Base-by-base conservation (phyloP, 1,140 invertebrate species). In the Drosophila kepulauana region DNA sequence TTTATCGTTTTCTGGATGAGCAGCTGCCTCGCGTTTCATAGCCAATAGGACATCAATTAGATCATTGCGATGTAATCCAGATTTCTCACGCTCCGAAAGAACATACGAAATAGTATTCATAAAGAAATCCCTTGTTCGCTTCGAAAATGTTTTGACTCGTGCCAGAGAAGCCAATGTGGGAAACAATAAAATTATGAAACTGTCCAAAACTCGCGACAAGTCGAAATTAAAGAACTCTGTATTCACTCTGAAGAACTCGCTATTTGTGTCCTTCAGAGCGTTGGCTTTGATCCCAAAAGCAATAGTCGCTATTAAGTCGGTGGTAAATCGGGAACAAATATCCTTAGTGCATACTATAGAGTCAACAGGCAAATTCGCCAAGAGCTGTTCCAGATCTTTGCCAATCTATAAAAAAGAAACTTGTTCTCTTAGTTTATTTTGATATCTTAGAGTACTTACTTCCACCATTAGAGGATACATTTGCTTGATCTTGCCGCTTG, bases 261-360 rank as follows among this genome's bases (percentile, higher is more conserved):
- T 94, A 25, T 93, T 80, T 13, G 92, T 80, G 64, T 93, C 77
- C 11, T 82, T 92, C 20, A 94, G 71, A 1, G 93, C 93, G 51
- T 94, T 94, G 25, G 94, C 93, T 69, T 94, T 92, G 70, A 95
- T 86, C 16, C 94, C 95, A 75, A 94, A 95, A 11, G 93, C 94
- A 68, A 93, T 93, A 5, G 92, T 94, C 5, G 93, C 94, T 51
- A 95, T 95, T 5, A 94, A 93, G 82, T 95, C 94, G n/a, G 94
- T 94, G 25, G 93, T 93, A 59, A 93, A 95, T 62, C 93, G 91
- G 0, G 92, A 92, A 43, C 87, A 92, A 0, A 93, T 11, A 2
- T 94, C 93, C 57, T 93, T 93, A 0, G 93, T 38, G 5, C 58
- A 45, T 0, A 81, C 16, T 0, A 66, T 10, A 0, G 64, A 52